These are phyloP conservation scores for Allolobophora icterica DNA, from an alignment of 2,888 invertebrate species.

Conservation along the genomic window DNA sequence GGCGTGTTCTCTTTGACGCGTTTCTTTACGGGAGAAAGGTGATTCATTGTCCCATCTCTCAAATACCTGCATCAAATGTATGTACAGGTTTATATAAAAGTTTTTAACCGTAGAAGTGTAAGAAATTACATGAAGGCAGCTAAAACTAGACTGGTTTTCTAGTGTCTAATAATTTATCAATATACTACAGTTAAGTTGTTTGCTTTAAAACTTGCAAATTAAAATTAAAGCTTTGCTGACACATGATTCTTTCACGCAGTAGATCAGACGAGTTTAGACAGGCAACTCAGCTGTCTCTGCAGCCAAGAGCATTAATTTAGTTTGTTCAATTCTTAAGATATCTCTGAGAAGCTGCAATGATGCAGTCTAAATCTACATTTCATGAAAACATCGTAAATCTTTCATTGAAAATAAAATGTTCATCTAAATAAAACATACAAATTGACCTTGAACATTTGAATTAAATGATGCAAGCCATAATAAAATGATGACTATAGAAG, in stretches of 20 bases:
- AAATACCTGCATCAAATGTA: constrained; percentile 27
- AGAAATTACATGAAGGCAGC: neutral
- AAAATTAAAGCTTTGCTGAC: neutral
- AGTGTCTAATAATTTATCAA: neutral
- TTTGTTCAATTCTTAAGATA: too few species aligned
- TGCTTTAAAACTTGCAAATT: neutral
- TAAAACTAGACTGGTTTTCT: neutral
- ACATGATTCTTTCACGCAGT: too few species aligned
- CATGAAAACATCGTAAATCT: too few species aligned
- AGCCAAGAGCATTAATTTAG: too few species aligned
- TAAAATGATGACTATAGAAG: neutral
- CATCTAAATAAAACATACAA: neutral
- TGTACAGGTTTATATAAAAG: neutral
- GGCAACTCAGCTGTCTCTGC: too few species aligned
- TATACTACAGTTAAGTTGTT: neutral
- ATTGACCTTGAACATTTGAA: neutral
- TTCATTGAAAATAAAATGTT: neutral
- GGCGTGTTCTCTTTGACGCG: constrained; percentile 40
- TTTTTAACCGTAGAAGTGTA: neutral
- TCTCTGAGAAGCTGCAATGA: too few species aligned
- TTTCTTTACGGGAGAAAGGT: constrained; percentile 38
- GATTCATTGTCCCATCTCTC: constrained; percentile 26
- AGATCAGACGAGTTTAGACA: too few species aligned
- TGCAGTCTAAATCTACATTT: too few species aligned
- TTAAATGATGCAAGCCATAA: neutral